Evolutionary conservation across 2,888 invertebrate species (phyloP).

Genomic region (Drosophila koepferae): DNA sequence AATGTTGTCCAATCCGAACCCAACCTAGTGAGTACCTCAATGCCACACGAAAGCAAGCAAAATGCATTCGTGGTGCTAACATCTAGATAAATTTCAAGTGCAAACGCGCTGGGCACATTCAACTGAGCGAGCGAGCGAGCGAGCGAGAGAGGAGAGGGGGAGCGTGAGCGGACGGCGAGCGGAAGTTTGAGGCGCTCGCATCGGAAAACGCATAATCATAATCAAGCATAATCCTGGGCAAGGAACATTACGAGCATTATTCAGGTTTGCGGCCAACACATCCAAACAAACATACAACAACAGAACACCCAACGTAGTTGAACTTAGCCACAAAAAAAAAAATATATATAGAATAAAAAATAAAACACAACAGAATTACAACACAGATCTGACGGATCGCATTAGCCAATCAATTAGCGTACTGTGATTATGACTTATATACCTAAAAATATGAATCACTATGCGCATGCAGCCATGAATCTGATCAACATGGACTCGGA

Average conservation of each 20-base stretch:
- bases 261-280: constrained; percentile 59
- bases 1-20: constrained; percentile 53
- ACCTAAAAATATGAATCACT: constrained; percentile 79
- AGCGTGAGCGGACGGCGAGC: constrained; percentile 24
- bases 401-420: neutral
- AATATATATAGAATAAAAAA: neutral
- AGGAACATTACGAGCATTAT: constrained; percentile 55
- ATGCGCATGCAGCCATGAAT: constrained; percentile 89
- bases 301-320: constrained; percentile 7
- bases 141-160: constrained; percentile 21
- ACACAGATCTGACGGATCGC: constrained; percentile 16
- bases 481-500: constrained; percentile 98
- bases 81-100: constrained; percentile 58
- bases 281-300: constrained; percentile 2
- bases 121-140: constrained; percentile 39
- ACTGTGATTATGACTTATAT: constrained; percentile 78
- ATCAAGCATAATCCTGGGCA: constrained; percentile 45
- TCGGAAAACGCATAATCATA: constrained; percentile 40
- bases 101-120: constrained; percentile 47
- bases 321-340: constrained; percentile 13
- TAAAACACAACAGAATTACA: neutral
- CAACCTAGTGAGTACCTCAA: constrained; percentile 72
- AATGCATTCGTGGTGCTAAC: constrained; percentile 68
- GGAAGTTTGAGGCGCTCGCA: constrained; percentile 30
- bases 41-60: constrained; percentile 44